Base-by-base conservation (phyloP, 2,888 invertebrate genomes). In the Drosophila kanekoi region DNA sequence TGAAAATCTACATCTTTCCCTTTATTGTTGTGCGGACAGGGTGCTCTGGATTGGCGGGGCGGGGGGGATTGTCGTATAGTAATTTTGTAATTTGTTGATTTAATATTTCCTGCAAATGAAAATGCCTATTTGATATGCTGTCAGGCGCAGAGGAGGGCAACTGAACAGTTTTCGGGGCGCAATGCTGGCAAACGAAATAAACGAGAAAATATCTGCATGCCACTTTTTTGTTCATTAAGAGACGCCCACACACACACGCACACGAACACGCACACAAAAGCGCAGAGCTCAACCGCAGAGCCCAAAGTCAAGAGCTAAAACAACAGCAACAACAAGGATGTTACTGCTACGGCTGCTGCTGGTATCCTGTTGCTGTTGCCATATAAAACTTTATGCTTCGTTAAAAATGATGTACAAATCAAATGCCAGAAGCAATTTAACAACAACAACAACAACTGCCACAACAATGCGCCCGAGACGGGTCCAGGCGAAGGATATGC, bases 361-460 rank as follows among this genome's bases (percentile, higher is more conserved):
- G 44, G 38, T 47, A 33, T 23, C 20, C 41, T 62, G 45, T 32
- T 40, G 44, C 38, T 59, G 64, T 61, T 74, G 62, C 37, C 58
- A 62, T 69, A 78, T 70, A 78, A 74, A 83, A 83, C 73, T 71
- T 78, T 86, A 78, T 81, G 87, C 84, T 82, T 86, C 87, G 84
- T 86, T 86, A 86, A 82, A 82, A 82, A 86, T 86, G 84, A 87
- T 83, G 82, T 82, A 82, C 87, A 82, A 87, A 84, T 84, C 84
- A 84, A 84, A 84, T 87, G 84, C 87, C 84, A 82, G 78, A 76
- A 84, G 87, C 87, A 84, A 84, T 85, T 87, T 74, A 68, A 78
- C 82, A 74, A 68, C 79, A 81, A 32, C 60, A 75, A 32, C 60
- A 75, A 48, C 65, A 65, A 37, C 43, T 44, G 18, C 43, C 58